These are phyloP conservation scores for Plutomurus gul DNA, from an alignment of 1,140 invertebrate species.

Conservation along the genomic window DNA sequence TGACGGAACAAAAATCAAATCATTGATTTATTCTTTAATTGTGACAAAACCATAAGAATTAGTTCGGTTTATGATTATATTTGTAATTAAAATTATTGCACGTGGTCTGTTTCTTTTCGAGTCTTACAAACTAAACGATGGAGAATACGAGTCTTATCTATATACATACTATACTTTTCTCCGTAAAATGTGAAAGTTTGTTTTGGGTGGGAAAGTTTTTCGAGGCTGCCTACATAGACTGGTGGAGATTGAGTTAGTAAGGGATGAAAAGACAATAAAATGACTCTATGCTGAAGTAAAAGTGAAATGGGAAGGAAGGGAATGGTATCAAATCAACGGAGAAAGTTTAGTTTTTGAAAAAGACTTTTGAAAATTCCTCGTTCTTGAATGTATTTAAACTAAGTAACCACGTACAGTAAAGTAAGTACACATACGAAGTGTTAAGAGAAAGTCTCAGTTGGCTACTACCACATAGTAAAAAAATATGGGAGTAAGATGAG, in stretches of 20 bases:
- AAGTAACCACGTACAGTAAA: background rate
- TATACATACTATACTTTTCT: too few species aligned
- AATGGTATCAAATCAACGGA: slow-evolving; percentile 11
- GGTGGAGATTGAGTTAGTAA: background rate
- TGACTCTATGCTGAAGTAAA: slow-evolving; percentile 2
- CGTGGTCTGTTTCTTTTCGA: background rate
- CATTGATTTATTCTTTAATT: background rate
- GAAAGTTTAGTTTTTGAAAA: slow-evolving; percentile 24
- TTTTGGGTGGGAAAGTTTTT: too few species aligned
- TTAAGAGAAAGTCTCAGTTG: too few species aligned
- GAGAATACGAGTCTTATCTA: too few species aligned
- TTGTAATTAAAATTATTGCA: background rate
- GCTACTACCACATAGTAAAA: background rate
- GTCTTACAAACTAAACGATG: background rate
- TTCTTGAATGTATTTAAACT: slow-evolving; percentile 24
- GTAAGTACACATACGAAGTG: background rate
- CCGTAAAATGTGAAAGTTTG: too few species aligned
- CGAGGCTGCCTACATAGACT: background rate
- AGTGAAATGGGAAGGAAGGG: slow-evolving; percentile 5
- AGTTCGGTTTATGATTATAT: too few species aligned
- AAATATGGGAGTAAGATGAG: background rate
- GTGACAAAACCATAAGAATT: background rate
- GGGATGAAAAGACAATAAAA: slow-evolving; percentile 27
- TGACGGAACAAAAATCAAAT: background rate
- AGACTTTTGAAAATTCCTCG: slow-evolving; percentile 2